Percentiles rank a stretch among this genome's conserved stretches.
Conservation (phyloP, 2,797 vertebrate genomes). For the Microhierax caerulescens region DNA sequence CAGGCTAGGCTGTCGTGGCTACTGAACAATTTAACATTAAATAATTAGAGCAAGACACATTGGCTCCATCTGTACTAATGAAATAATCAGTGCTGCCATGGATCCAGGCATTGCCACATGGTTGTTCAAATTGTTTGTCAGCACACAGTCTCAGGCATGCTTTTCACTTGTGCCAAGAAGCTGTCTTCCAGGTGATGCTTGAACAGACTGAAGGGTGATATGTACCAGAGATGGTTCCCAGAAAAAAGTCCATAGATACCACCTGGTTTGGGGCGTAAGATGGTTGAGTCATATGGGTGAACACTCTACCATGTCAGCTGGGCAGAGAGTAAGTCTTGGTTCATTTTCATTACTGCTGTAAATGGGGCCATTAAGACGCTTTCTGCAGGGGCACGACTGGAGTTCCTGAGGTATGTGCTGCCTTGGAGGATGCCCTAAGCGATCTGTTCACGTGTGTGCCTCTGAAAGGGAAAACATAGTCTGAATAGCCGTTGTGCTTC, state of each 20-base stretch:
- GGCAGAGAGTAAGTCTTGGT: neutral
- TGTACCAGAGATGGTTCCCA: neutral
- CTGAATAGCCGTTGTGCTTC: neutral
- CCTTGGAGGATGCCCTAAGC: neutral
- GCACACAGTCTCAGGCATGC: fast-evolving
- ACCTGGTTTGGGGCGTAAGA: neutral
- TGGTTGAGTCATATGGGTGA: neutral
- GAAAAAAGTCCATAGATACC: neutral
- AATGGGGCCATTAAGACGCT: neutral
- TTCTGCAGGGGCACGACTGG: neutral
- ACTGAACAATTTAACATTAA: neutral
- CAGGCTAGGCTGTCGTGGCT: neutral
- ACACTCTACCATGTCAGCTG: neutral
- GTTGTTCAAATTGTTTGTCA: neutral
- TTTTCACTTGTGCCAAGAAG: neutral
- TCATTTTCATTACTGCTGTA: slow-evolving; percentile 14
- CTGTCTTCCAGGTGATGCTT: neutral
- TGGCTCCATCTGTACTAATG: neutral
- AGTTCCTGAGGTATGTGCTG: neutral
- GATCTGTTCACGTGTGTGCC: neutral
- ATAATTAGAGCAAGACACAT: neutral
- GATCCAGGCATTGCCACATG: neutral
- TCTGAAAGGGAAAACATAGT: neutral
- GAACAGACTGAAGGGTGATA: neutral
- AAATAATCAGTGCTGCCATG: neutral